Evolutionary conservation across 2,113 vertebrate species (phyloP), one percentile per base, ranked within the genome.

Genomic region (Speoplatyrhinus poulsoni): DNA sequence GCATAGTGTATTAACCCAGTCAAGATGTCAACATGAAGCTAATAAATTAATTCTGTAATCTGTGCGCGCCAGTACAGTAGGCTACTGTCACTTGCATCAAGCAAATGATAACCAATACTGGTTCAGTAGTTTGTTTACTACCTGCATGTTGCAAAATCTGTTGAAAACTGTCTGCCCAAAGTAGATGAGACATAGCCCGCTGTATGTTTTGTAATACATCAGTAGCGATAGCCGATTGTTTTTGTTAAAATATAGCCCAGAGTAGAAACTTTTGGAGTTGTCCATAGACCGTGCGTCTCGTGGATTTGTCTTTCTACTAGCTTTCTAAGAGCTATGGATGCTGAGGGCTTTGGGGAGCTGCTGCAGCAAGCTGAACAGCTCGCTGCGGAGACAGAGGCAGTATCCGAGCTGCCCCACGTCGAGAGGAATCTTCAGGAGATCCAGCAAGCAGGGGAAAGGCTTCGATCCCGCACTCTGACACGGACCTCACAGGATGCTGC

Each of bases 311-410:
- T 60, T 0, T 50, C 9, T 47, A 9, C 9, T 47, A 9, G 32
- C 13, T 64, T n/a, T n/a, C n/a, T n/a, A n/a, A 73, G 69, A 70
- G 76, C 54, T 52, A 99, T 99, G 97, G 98, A 99, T 65, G 88
- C 92, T 0, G 98, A 99, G 70, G 96, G 96, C 1, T 99, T 99
- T 62, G 96, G 94, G 13, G 98, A 99, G 80, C 95, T 99, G 26
- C 92, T 99, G 77, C 96, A 99, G 92, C 98, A 99, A 82, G 98
- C 98, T 3, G 96, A 99, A 62, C 97, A 98, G 91, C 94, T 99
- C 12, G 97, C 97, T 12, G 98, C 97, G 0, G 98, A 99, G 90
- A 99, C 97, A 0, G 96, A 98, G 73, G 97, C 97, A 0, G 95
- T 98, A 62, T 97, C 96, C 0, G 96, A 99, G 88, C 91, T 99